Evolutionary conservation across 2,888 invertebrate genomes (phyloP), one percentile per base, ranked within the genome.

Genomic region (Dolichopus griseipennis): DNA sequence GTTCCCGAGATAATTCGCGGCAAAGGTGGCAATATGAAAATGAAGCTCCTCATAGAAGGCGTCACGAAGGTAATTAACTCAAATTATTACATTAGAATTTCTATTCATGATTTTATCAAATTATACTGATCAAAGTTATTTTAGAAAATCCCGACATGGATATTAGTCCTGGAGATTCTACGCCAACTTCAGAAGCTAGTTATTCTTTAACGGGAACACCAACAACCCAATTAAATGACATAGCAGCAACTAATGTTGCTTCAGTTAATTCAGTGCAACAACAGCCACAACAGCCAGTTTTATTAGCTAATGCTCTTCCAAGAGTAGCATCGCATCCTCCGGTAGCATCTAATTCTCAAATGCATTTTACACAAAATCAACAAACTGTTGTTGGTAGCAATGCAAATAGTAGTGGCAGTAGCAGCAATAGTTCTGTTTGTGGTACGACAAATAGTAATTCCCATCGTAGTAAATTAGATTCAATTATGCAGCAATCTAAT

Each of bases 101-200:
- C 18, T 6, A 63, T 9, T n/a, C n/a, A 63, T 27, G 27, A 27
- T 63, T 15, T 27, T 4, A 18, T 9, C 3, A 22, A 21, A 62
- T 22, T 27, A 2, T 10, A 62, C 9, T 12, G 10, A 21, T 22
- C 3, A 9, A 3, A 62, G 41, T 52, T 33, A 34, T 41, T 78
- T 83, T 82, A 67, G 85, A 85, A 71, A 83, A 84, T 76, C 91
- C 94, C 81, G 95, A 95, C 77, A 95, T 95, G 95, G 95, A 96
- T 78, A 95, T 95, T 77, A 95, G 95, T 70, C 94, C 94, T 20
- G 92, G 92, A 74, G 89, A 92, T 77, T 93, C 93, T 78, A 93
- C 93, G 71, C 93, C 93, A 61, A 88, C 92, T 69, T 92, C 92
- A 34, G 93, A 93, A 82, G 88, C 90, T 72, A 88, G 90, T 70